Evolutionary conservation across 2,888 invertebrate genomes (phyloP).

Genomic region (Eupeodes latifasciatus): DNA sequence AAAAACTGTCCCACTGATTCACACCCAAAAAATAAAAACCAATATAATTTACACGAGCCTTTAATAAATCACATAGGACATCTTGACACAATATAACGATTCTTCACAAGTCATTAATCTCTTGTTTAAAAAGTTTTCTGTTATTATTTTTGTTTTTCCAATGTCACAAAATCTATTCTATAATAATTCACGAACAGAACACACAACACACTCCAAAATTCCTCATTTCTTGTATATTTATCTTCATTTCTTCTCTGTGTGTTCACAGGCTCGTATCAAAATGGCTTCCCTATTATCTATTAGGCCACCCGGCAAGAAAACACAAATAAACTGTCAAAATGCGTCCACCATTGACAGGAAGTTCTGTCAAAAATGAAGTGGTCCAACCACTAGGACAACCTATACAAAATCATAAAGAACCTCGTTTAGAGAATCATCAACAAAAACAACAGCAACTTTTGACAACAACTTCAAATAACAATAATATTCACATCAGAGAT

Average conservation of each 20-base stretch:
- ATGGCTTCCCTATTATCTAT: slow-evolving; percentile 56
- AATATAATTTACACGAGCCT: neutral
- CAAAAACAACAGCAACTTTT: slow-evolving; percentile 49
- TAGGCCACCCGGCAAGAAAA: slow-evolving; percentile 50
- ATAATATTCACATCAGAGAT: slow-evolving; percentile 51
- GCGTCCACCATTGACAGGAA: slow-evolving; percentile 68
- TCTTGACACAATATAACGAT: slow-evolving; percentile 68
- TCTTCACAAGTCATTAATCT: slow-evolving; percentile 78
- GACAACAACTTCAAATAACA: slow-evolving; percentile 32
- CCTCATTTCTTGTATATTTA: slow-evolving; percentile 6
- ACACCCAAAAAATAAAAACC: neutral
- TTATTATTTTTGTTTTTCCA: no score
- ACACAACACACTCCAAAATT: slow-evolving; percentile 5
- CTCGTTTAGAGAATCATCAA: slow-evolving; percentile 56
- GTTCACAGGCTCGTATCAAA: slow-evolving; percentile 61
- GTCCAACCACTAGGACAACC: slow-evolving; percentile 60
- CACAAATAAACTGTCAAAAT: slow-evolving; percentile 49
- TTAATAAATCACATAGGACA: slow-evolving; percentile 36
- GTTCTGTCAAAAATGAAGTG: slow-evolving; percentile 72
- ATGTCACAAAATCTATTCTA: neutral
- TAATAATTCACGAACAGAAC: neutral
- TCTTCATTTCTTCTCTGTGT: neutral
- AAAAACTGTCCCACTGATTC: no score
- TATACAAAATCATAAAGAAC: slow-evolving; percentile 52
- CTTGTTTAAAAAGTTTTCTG: slow-evolving; percentile 55